A percentile compares a stretch with the other conserved stretches of the same genome.
Conservation (phyloP, 1,140 invertebrate genomes). For the Achatina immaculata region DNA sequence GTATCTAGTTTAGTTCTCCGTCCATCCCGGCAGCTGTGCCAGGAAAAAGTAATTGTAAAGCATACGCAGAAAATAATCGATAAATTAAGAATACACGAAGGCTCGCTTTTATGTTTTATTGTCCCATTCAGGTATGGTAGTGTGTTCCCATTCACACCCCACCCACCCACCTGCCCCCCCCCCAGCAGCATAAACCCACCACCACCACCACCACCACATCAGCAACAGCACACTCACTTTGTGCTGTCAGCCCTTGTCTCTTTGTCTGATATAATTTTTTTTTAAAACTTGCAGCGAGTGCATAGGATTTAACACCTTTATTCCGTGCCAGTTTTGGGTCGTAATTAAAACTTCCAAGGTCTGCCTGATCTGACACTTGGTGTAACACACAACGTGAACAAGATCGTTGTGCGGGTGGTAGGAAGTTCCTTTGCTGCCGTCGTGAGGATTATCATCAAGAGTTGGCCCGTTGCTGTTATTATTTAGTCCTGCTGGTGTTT, state of each 20-base stretch:
- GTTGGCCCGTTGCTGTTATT: no score
- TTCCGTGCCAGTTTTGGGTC: no score
- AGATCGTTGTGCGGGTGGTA: no score
- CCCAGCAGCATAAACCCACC: not conserved
- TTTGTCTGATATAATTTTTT: no score
- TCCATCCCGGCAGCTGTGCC: not conserved
- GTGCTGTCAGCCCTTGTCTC: not conserved
- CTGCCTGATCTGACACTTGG: no score
- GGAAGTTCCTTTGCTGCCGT: no score
- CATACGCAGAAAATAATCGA: not conserved
- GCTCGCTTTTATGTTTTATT: conserved; percentile 25
- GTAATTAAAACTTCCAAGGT: no score
- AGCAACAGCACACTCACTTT: not conserved
- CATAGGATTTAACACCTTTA: no score
- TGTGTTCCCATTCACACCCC: not conserved
- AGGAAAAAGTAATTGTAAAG: conserved; percentile 12
- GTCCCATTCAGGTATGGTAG: conserved; percentile 15
- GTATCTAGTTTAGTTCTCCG: not conserved
- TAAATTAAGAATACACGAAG: not conserved
- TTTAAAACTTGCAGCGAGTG: no score
- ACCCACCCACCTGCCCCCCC: not conserved
- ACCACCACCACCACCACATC: not conserved
- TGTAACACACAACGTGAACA: no score
- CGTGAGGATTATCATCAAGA: no score
- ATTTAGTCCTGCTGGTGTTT: no score